Evolutionary conservation across 1,140 invertebrate species (phyloP), one percentile per base, ranked within the genome.

Genomic region (Zophobas atratus): DNA sequence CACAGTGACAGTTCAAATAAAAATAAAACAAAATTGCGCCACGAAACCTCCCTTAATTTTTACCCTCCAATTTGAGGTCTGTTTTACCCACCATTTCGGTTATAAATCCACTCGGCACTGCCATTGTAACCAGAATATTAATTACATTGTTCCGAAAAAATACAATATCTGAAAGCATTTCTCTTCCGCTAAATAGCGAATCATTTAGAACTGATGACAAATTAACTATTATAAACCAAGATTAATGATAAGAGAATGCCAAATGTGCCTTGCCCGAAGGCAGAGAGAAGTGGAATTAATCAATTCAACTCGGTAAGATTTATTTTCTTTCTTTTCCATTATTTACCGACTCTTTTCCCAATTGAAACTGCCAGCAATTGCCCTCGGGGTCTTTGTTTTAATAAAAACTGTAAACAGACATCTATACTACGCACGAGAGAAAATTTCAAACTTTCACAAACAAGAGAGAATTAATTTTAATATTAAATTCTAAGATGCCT

Each of bases 251-350:
- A n/a, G 34, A 63, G 36, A 36, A 51, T 38, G 2, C 39, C 60
- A 60, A 60, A 60, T 60, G 32, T 60, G 35, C 39, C 20, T 8
- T 43, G 39, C 39, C 34, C 60, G 8, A 6, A 67, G 38, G 20
- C 2, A 33, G 60, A 48, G 60, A 67, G 39, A 67, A 67, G 60
- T 67, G 39, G 39, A 67, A 67, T 67, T 67, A 67, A 67, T 67
- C 60, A 67, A 67, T 67, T 67, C 60, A 67, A 67, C 36, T 43
- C 20, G 36, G n/a, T 20, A 67, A 67, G 60, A 67, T 67, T 67
- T 67, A 67, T 67, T 67, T 67, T 67, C 60, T 67, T 67, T 43
- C 60, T 67, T 60, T 67, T 67, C 38, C 60, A 67, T 67, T 67
- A 67, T 67, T 67, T 67, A 67, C 60, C 33, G 60, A 67, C 60